phyloP scores from a whole-genome alignment of 2,888 invertebrate genomes.

The Mesochorus sp. region DNA sequence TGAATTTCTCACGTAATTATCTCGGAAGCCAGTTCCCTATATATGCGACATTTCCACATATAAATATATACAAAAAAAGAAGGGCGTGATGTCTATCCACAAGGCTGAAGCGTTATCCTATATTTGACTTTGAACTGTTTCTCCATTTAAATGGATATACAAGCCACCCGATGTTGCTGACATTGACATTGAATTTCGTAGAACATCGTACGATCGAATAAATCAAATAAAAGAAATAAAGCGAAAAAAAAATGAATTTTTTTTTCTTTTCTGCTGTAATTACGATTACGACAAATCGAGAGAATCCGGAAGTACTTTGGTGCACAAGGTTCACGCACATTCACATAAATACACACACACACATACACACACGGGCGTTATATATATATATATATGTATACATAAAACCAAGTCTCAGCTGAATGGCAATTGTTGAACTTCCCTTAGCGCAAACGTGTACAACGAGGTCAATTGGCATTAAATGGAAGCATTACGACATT shows the following conservation, averaged over 20 bases:
- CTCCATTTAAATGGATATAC: neutral
- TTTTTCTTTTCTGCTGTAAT: no score
- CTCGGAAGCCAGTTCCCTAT: constrained; percentile 7
- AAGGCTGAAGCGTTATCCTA: neutral
- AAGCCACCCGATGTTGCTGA: neutral
- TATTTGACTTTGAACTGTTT: neutral
- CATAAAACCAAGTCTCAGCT: constrained; percentile 66
- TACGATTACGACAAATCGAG: constrained; percentile 36
- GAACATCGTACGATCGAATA: neutral
- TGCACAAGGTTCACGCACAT: constrained; percentile 54
- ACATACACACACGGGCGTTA: neutral
- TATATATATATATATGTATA: neutral
- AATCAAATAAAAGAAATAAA: constrained; percentile 9
- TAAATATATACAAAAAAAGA: neutral
- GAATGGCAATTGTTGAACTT: constrained; percentile 82
- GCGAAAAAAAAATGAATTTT: constrained; percentile 17
- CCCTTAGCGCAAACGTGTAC: constrained; percentile 80
- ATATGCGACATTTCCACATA: neutral
- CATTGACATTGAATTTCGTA: constrained; percentile 6
- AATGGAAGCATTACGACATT: constrained; percentile 80
- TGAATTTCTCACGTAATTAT: constrained; percentile 19
- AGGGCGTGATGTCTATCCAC: neutral
- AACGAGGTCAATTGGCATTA: constrained; percentile 82
- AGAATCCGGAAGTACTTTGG: constrained; percentile 61
- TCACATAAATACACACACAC: neutral